Conservation (phyloP, 1,140 invertebrate species). For the Eupristina koningsbergeri region DNA sequence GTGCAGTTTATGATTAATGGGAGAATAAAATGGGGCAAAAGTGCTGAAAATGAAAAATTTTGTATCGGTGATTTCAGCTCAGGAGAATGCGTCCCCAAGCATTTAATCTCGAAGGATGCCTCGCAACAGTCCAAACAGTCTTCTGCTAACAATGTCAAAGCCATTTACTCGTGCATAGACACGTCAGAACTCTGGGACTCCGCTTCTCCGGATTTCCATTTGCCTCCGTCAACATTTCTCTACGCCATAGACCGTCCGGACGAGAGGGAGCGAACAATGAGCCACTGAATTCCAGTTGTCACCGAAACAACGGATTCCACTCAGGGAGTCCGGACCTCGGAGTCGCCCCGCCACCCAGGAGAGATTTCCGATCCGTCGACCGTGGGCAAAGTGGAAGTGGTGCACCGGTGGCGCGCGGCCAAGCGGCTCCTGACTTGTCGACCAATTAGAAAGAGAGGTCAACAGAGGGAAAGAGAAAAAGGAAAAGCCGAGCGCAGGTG, state of each 20-base stretch:
- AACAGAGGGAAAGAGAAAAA: neutral
- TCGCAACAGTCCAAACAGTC: neutral
- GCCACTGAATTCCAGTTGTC: slow-evolving; percentile 50
- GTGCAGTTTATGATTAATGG: no score
- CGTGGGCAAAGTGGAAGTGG: slow-evolving; percentile 4
- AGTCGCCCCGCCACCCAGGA: neutral
- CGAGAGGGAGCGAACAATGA: slow-evolving; percentile 35
- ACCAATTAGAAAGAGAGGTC: slow-evolving; percentile 13
- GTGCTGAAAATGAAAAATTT: no score
- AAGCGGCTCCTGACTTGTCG: neutral
- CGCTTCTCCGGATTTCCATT: slow-evolving; percentile 2
- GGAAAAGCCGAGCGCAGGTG: neutral
- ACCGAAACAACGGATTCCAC: slow-evolving; percentile 64
- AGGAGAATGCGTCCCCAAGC: neutral
- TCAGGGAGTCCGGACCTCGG: slow-evolving; percentile 46
- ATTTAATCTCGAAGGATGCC: neutral
- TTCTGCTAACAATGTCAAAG: neutral
- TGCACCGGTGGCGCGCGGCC: neutral
- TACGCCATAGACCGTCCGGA: no score
- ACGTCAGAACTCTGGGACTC: neutral
- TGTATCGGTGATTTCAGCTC: no score
- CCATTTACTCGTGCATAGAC: no score
- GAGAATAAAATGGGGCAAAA: no score
- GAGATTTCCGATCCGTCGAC: neutral
- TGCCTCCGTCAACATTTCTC: neutral